These are phyloP conservation scores for Sebastes taczanowskii DNA, from an alignment of 2,797 vertebrate genomes.

Conservation along the genomic window DNA sequence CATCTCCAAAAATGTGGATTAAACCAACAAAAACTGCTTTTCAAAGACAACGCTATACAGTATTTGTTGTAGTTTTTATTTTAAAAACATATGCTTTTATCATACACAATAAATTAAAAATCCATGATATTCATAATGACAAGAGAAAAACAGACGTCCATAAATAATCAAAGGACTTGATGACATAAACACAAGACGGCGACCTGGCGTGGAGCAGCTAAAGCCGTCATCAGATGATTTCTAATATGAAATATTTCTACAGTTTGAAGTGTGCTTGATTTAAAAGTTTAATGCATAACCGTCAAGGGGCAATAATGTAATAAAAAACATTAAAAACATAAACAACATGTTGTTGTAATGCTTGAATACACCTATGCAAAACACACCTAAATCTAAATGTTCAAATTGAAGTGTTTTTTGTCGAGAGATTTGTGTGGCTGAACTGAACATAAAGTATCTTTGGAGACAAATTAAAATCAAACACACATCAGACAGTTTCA, in stretches of 20 bases:
- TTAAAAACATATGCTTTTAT: slow-evolving; percentile 78
- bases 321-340: not conserved
- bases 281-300: not conserved
- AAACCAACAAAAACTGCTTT: not conserved
- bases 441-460: not conserved
- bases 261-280: slow-evolving; percentile 36
- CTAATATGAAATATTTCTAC: slow-evolving; percentile 13
- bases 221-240: slow-evolving; percentile 31
- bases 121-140: slow-evolving; percentile 66
- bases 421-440: not conserved
- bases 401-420: not conserved
- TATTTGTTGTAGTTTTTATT: slow-evolving; percentile 66
- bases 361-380: not conserved
- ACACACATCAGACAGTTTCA: slow-evolving; percentile 34
- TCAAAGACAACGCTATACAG: not conserved
- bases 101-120: slow-evolving; percentile 77
- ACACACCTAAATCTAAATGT: not conserved
- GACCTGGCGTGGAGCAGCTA: slow-evolving; percentile 18
- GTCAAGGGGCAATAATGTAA: not conserved
- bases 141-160: slow-evolving; percentile 31
- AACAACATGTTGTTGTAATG: not conserved
- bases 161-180: slow-evolving; percentile 47
- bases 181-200: slow-evolving; percentile 41
- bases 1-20: not conserved
- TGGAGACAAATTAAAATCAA: slow-evolving; percentile 29